Conservation (phyloP, 2,113 vertebrate species). For the Girardinichthys multiradiatus region DNA sequence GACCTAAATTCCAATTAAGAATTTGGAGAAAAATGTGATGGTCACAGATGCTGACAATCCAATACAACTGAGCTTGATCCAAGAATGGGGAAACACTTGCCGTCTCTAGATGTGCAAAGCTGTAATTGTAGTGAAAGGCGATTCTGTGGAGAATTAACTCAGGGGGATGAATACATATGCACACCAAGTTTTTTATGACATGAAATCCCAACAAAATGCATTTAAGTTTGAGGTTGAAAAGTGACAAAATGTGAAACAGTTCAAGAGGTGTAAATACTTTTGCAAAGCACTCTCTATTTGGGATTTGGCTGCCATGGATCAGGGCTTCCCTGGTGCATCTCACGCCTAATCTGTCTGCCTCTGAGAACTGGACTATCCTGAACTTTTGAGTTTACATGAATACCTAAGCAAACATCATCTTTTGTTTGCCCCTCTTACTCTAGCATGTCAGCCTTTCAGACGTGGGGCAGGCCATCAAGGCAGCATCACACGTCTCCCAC, state of each 20-base stretch:
- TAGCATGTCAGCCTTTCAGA: constrained; percentile 52
- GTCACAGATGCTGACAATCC: too few species aligned
- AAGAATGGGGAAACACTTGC: too few species aligned
- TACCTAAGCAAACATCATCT: constrained; percentile 29
- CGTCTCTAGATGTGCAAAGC: too few species aligned
- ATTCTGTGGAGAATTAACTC: too few species aligned
- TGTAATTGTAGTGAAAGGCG: too few species aligned
- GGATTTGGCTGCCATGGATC: neutral
- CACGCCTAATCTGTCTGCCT: too few species aligned
- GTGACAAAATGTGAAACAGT: neutral
- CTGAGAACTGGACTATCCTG: constrained; percentile 15
- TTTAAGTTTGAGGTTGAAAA: neutral
- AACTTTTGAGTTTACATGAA: constrained; percentile 9
- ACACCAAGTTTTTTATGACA: neutral
- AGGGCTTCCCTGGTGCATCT: neutral
- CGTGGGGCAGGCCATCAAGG: constrained; percentile 51
- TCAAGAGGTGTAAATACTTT: neutral
- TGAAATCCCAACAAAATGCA: neutral
- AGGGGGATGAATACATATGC: too few species aligned
- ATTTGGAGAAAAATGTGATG: too few species aligned
- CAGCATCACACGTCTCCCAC: constrained; percentile 73
- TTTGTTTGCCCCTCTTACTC: constrained; percentile 36
- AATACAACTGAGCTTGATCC: too few species aligned
- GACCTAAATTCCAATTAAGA: too few species aligned
- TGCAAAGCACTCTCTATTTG: neutral